Evolutionary conservation across 2,888 invertebrate genomes (phyloP), one percentile per base, ranked within the genome.

Genomic region (Cecidostiba fungosa): DNA sequence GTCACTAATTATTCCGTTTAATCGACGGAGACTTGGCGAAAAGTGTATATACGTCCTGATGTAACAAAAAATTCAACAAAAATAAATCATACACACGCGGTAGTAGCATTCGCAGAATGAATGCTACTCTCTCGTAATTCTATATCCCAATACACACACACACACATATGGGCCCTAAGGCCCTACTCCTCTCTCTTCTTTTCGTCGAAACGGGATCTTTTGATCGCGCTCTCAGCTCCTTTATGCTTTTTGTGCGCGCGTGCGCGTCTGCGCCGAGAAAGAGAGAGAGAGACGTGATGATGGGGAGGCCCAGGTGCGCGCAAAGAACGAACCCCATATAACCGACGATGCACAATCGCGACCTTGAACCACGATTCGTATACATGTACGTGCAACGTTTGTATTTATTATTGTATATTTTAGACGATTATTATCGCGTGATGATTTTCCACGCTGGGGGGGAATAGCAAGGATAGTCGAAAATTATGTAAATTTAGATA

Each of bases 151-250:
- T 16, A 16, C 8, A 54, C 19, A n/a, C 29, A 29, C 62, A 26
- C 62, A 3, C 26, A 14, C 19, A 54, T 1, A n/a, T 6, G 66
- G 23, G 66, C 66, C 66, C 66, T 66, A 26, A 66, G 66, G 66
- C 66, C 66, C 29, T n/a, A 4, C 0, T 59, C 19, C 54, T 50
- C 54, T 59, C n/a, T 16, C 19, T 76, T 39, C 73, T 47, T n/a
- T 54, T 77, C 77, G 32, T 29, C 77, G 77, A 62, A 77, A 77
- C 77, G 77, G 62, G 62, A 62, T 39, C 77, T 59, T 77, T 77
- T 77, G 77, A 77, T 77, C 77, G 8, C 36, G 19, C 19, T 39
- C 73, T 23, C 14, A 29, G 32, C 54, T 77, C 39, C 59, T 77
- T 77, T 59, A 36, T 77, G 14, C 36, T 14, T 39, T 39, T 36